Evolutionary conservation across 2,797 vertebrate species (phyloP).

Genomic region (Mormyrus hasselquistii): DNA sequence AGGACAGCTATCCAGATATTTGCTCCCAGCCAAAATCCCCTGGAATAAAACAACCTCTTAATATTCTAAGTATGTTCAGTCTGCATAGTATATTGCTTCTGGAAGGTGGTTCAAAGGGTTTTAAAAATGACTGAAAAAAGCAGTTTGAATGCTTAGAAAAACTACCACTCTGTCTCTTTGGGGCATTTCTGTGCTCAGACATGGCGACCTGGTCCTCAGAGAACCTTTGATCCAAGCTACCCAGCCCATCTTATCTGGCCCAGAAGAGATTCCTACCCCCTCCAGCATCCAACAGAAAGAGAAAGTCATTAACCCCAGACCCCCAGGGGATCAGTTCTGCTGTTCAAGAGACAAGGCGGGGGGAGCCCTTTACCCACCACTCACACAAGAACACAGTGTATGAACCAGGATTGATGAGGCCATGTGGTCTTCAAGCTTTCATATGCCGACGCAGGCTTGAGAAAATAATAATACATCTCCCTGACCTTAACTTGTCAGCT

Average conservation of each 20-base stretch:
- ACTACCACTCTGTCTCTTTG: constrained; percentile 2
- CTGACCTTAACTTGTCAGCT: not conserved
- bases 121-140: constrained; percentile 7
- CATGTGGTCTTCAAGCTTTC: constrained; percentile 57
- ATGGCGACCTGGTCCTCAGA: constrained; percentile 57
- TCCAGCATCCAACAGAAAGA: constrained; percentile 41
- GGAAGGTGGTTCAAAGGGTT: not conserved
- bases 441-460: not conserved
- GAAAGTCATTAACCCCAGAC: constrained; percentile 67
- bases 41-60: not conserved
- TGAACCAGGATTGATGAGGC: constrained; percentile 60
- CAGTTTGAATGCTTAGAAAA: not conserved
- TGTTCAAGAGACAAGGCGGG: constrained; percentile 71
- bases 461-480: not conserved
- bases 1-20: not conserved
- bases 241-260: constrained; percentile 62
- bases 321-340: constrained; percentile 43
- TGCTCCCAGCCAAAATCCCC: not conserved
- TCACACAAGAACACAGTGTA: constrained; percentile 64
- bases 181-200: constrained; percentile 50
- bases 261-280: constrained; percentile 47
- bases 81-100: not conserved
- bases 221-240: constrained; percentile 70
- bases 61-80: not conserved
- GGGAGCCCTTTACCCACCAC: constrained; percentile 31